These are phyloP conservation scores for Drosophila melanogaster DNA, from an alignment of 1,140 invertebrate species.

Conservation along the genomic window DNA sequence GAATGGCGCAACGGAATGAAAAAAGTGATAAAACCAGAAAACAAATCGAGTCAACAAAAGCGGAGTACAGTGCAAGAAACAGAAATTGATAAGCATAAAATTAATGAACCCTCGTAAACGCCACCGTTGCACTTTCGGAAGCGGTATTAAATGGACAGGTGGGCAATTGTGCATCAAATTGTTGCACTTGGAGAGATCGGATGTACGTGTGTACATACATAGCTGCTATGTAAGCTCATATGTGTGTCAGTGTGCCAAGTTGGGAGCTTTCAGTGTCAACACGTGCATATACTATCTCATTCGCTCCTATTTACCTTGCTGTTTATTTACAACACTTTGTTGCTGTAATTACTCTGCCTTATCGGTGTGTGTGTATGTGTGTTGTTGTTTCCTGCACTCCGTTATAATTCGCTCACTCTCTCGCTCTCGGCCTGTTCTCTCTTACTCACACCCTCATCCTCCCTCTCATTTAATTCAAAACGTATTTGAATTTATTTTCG, in stretches of 20 bases:
- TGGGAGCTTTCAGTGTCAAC: slow-evolving; percentile 56
- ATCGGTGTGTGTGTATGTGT: slow-evolving; percentile 36
- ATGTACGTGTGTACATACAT: neutral
- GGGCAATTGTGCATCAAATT: slow-evolving; percentile 30
- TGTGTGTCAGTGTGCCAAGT: slow-evolving; percentile 71
- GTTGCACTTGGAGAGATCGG: slow-evolving; percentile 31
- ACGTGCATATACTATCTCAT: slow-evolving; percentile 11
- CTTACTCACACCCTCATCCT: neutral
- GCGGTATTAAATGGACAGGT: slow-evolving; percentile 49
- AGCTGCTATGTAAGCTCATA: slow-evolving; percentile 6
- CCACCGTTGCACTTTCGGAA: slow-evolving; percentile 41
- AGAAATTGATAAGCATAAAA: slow-evolving; percentile 56
- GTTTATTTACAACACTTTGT: slow-evolving; percentile 52
- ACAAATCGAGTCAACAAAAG: slow-evolving; percentile 31
- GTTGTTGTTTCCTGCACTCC: slow-evolving; percentile 27
- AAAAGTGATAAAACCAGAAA: slow-evolving; percentile 55
- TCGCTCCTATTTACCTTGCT: slow-evolving; percentile 35
- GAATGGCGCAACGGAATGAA: slow-evolving; percentile 20
- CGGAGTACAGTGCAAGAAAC: slow-evolving; percentile 53
- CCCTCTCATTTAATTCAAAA: slow-evolving; percentile 32
- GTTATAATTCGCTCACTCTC: neutral
- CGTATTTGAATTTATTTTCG: slow-evolving; percentile 36
- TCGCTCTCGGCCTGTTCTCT: slow-evolving; percentile 1
- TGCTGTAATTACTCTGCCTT: slow-evolving; percentile 54
- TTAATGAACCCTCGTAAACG: slow-evolving; percentile 2